Percentiles rank a stretch among this genome's conserved stretches.
These are phyloP conservation scores for Callorhinus ursinus DNA, from an alignment of 2,113 vertebrate genomes.

Conservation along the genomic window DNA sequence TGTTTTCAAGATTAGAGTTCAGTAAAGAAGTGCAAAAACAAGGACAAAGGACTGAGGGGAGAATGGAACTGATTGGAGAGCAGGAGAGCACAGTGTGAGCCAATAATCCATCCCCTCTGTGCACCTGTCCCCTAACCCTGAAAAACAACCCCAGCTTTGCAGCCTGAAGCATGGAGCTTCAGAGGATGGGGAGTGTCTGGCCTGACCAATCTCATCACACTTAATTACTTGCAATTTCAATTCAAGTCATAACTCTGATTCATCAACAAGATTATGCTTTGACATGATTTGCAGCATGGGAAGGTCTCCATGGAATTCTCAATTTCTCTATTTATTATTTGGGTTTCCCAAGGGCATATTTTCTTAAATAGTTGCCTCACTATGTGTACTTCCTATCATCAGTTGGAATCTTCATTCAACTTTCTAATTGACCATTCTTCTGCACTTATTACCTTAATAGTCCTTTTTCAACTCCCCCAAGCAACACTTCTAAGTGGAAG, in stretches of 20 bases:
- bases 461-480: not conserved
- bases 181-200: not conserved
- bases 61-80: not conserved
- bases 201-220: not conserved
- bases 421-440: not conserved
- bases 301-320: not conserved
- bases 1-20: conserved; percentile 43
- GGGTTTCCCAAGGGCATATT: not conserved
- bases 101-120: not conserved
- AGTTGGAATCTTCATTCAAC: not conserved
- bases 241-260: not conserved
- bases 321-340: not conserved
- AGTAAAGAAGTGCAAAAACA: not conserved
- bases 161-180: not conserved
- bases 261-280: not conserved
- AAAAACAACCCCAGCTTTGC: not conserved
- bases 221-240: conserved; percentile 24
- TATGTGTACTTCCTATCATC: not conserved
- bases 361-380: not conserved
- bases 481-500: not conserved
- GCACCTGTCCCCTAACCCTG: not conserved
- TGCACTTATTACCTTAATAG: not conserved
- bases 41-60: not conserved
- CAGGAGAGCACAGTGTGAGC: not conserved
- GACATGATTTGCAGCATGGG: not conserved